phyloP scores from a whole-genome alignment of 2,888 invertebrate species.

The Drosophila yooni region DNA sequence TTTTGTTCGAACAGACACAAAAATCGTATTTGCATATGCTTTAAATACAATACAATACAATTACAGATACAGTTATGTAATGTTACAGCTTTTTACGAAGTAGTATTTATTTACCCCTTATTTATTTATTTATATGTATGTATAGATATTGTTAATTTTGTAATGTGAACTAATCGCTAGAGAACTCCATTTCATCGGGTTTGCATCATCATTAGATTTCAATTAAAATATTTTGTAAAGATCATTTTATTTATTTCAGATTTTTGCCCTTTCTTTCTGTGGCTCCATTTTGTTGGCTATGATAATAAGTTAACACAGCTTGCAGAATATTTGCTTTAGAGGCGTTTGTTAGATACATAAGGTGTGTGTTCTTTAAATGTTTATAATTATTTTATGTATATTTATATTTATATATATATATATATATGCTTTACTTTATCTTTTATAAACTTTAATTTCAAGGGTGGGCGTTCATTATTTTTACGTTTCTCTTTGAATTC shows the following conservation, averaged over 20 bases:
- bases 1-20: slow-evolving; percentile 48
- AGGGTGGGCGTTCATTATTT: slow-evolving; percentile 70
- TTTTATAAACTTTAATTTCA: slow-evolving; percentile 52
- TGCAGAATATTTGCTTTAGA: slow-evolving; percentile 54
- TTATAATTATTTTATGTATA: slow-evolving; percentile 47
- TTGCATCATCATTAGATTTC: slow-evolving; percentile 14
- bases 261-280: slow-evolving; percentile 19
- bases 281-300: slow-evolving; percentile 26
- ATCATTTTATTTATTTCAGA: slow-evolving; percentile 8
- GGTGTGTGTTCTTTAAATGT: slow-evolving; percentile 31
- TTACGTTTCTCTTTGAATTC: slow-evolving; percentile 40
- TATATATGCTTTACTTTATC: slow-evolving; percentile 33
- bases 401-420: slow-evolving; percentile 44
- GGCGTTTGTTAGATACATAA: slow-evolving; percentile 49
- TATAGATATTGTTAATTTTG: slow-evolving; percentile 38
- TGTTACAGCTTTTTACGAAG: slow-evolving; percentile 40
- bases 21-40: slow-evolving; percentile 38
- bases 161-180: slow-evolving; percentile 54
- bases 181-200: slow-evolving; percentile 38
- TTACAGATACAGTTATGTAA: slow-evolving; percentile 44
- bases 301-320: slow-evolving; percentile 58
- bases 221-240: slow-evolving; percentile 25
- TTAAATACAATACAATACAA: slow-evolving; percentile 53
- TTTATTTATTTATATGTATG: slow-evolving; percentile 48
- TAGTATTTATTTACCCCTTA: slow-evolving; percentile 48